Evolutionary conservation across 2,797 vertebrate species (phyloP).

Genomic region (Phyllotis vaccarum): DNA sequence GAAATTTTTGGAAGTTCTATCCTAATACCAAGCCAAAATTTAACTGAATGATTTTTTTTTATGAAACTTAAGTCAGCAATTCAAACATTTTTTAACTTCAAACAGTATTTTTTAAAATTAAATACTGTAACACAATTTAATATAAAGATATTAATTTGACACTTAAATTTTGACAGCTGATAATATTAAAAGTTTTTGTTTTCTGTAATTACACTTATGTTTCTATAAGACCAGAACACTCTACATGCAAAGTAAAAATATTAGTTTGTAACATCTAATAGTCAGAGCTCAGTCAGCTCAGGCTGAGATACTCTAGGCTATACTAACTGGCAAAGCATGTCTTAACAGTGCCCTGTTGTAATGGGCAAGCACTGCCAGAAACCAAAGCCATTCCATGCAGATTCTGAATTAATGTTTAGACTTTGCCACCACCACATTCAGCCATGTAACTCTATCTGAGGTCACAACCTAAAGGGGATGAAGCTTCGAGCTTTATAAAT

Average conservation of each 20-base stretch:
- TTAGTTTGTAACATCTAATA: not conserved
- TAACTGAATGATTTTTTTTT: not conserved
- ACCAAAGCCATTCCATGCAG: not conserved
- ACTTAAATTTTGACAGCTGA: not conserved
- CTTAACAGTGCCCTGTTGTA: not conserved
- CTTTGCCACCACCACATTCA: not conserved
- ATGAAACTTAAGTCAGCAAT: not conserved
- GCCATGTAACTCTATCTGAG: not conserved
- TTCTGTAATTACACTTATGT: not conserved
- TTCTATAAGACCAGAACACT: not conserved
- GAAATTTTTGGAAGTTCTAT: not conserved
- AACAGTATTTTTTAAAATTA: not conserved
- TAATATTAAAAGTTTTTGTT: not conserved
- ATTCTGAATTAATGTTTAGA: not conserved
- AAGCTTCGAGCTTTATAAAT: not conserved
- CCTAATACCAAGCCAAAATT: not conserved
- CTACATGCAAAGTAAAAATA: not conserved
- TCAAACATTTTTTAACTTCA: not conserved
- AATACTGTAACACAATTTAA: not conserved
- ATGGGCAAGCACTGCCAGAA: not conserved
- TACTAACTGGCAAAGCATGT: not conserved
- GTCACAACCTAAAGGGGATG: not conserved
- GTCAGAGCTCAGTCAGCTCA: not conserved
- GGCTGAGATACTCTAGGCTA: not conserved
- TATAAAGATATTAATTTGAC: not conserved